phyloP scores from a whole-genome alignment of 2,113 vertebrate species.

The Cottus gobio region DNA sequence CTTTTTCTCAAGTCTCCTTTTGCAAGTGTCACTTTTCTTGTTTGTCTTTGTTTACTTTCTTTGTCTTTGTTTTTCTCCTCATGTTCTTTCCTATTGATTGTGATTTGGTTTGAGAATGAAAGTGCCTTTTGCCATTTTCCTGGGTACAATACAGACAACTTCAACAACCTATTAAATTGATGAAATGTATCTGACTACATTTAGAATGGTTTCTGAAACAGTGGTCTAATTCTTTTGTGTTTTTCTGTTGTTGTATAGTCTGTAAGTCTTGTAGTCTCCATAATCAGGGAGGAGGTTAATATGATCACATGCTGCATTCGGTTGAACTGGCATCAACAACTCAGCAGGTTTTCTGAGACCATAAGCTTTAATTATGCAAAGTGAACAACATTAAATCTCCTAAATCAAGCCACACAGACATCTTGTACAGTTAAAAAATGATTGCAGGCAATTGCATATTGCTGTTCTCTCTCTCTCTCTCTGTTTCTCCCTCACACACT shows the following conservation, averaged over 20 bases:
- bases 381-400: conserved; percentile 1
- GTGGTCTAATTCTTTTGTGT: neutral
- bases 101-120: conserved; percentile 30
- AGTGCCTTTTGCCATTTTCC: conserved; percentile 21
- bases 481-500: neutral
- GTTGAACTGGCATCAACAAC: conserved; percentile 16
- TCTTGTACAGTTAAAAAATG: conserved; percentile 6
- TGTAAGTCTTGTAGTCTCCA: neutral
- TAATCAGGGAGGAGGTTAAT: neutral
- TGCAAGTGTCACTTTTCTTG: conserved; percentile 31
- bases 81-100: conserved; percentile 23
- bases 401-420: conserved; percentile 24
- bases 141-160: conserved; percentile 17
- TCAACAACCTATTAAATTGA: neutral
- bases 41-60: conserved; percentile 32
- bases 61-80: conserved; percentile 5
- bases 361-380: conserved; percentile 41
- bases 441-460: conserved; percentile 6
- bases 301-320: neutral
- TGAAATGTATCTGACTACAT: conserved; percentile 17
- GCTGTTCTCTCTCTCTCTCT: neutral
- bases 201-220: conserved; percentile 20
- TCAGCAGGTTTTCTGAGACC: conserved; percentile 17
- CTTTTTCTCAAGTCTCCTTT: conserved; percentile 19
- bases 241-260: neutral